phyloP scores from a whole-genome alignment of 2,797 vertebrate species.

The Meriones psammophilus region DNA sequence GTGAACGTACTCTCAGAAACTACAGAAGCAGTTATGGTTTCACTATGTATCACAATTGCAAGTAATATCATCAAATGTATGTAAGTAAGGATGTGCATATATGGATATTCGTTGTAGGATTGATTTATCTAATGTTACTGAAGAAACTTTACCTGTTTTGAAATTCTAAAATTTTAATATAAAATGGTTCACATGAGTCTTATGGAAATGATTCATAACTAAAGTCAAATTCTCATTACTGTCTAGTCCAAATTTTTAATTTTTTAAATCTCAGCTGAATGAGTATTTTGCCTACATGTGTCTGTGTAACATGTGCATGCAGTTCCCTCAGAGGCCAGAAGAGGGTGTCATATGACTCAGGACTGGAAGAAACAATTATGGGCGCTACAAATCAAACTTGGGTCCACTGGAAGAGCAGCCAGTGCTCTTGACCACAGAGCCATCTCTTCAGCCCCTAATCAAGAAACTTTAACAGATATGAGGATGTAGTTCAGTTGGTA shows the following conservation, averaged over 20 bases:
- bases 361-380: neutral
- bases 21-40: neutral
- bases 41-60: neutral
- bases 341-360: neutral
- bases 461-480: neutral
- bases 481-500: neutral
- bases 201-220: constrained; percentile 36
- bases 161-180: constrained; percentile 39
- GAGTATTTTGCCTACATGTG: neutral
- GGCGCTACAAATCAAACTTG: neutral
- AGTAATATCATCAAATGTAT: neutral
- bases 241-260: neutral
- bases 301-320: neutral
- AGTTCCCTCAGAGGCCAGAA: neutral
- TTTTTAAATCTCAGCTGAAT: neutral
- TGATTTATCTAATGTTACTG: constrained; percentile 31
- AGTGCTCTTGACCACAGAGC: neutral
- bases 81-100: neutral
- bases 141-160: constrained; percentile 49
- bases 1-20: neutral
- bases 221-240: constrained; percentile 40
- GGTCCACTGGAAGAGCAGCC: too few species aligned
- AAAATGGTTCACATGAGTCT: constrained; percentile 51
- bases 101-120: constrained; percentile 35
- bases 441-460: neutral